These are phyloP conservation scores for Galaxias olidus DNA, from an alignment of 2,797 vertebrate species.

Conservation along the genomic window DNA sequence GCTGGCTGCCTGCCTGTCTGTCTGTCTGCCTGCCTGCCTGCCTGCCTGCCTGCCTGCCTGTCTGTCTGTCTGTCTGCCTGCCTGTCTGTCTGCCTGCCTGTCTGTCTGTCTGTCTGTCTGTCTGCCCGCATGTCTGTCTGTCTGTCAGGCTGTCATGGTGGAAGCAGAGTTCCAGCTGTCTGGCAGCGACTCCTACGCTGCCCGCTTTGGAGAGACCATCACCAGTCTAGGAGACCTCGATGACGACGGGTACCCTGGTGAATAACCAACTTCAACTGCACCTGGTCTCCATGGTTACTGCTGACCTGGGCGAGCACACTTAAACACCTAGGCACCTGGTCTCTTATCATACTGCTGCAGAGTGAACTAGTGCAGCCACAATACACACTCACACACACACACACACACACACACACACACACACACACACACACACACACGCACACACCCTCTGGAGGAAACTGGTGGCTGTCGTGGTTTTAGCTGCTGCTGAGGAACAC, in stretches of 20 bases:
- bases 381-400: too few species aligned
- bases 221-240: slow-evolving; percentile 92
- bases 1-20: too few species aligned
- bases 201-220: slow-evolving; percentile 92
- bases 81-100: too few species aligned
- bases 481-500: slow-evolving; percentile 38
- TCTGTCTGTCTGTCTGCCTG: too few species aligned
- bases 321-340: slow-evolving; percentile 11
- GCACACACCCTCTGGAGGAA: not conserved
- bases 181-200: slow-evolving; percentile 84
- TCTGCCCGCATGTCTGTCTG: too few species aligned
- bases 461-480: not conserved
- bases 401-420: not conserved
- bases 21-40: too few species aligned
- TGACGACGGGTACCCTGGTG: slow-evolving; percentile 92
- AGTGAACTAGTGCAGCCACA: too few species aligned
- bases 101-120: too few species aligned
- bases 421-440: not conserved
- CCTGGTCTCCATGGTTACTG: too few species aligned
- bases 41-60: too few species aligned
- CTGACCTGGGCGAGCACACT: too few species aligned
- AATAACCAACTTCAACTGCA: too few species aligned
- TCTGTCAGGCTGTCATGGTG: slow-evolving; percentile 74
- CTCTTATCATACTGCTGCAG: not conserved
- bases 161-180: slow-evolving; percentile 80